phyloP scores from a whole-genome alignment of 2,888 invertebrate species.

The Alloplasta piceator region DNA sequence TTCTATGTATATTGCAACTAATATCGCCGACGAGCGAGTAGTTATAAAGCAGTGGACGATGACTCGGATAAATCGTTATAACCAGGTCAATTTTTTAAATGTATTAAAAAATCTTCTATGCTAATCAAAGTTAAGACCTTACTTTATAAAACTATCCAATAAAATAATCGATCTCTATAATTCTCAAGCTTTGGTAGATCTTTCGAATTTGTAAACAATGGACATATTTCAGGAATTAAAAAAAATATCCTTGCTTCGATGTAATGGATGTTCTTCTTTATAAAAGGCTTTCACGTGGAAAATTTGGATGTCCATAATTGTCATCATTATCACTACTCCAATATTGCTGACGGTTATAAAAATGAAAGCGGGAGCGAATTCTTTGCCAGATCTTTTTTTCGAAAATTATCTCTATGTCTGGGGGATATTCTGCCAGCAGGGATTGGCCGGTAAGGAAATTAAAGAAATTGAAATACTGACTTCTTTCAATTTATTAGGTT shows the following conservation, averaged over 20 bases:
- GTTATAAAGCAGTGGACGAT: no score
- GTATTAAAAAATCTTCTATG: no score
- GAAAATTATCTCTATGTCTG: constrained; percentile 69
- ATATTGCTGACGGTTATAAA: constrained; percentile 64
- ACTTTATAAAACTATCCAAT: no score
- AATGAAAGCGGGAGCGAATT: neutral
- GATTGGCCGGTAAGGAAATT: constrained; percentile 68
- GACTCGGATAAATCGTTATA: no score
- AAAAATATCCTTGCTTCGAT: neutral
- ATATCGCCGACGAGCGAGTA: no score
- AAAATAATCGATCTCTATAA: no score
- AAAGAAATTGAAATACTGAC: neutral
- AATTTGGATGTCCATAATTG: constrained; percentile 66
- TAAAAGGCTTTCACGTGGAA: constrained; percentile 47
- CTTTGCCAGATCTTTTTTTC: constrained; percentile 32
- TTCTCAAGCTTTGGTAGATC: no score
- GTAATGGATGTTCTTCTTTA: constrained; percentile 1
- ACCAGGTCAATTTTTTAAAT: no score
- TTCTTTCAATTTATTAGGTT: neutral
- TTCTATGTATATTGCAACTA: no score
- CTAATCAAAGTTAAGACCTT: no score
- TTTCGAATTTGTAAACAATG: no score
- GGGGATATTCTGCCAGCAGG: constrained; percentile 77
- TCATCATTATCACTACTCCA: constrained; percentile 48
- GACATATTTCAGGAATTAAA: neutral